A percentile compares a stretch with the other conserved stretches of the same genome.
phyloP scores from a whole-genome alignment of 2,113 vertebrate species.

The Atlantisia rogersi region DNA sequence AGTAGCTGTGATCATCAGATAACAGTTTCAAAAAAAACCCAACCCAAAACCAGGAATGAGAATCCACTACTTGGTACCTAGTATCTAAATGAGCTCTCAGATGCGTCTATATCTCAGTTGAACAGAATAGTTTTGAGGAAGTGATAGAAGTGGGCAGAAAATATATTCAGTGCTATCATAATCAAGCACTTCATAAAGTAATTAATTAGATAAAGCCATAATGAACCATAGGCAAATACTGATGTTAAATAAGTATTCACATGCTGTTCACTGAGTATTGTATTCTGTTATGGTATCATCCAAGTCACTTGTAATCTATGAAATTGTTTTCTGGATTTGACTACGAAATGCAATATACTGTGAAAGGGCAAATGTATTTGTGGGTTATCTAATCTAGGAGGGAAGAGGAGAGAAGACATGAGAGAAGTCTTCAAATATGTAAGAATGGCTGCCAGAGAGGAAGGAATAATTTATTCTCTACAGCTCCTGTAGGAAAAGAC shows the following conservation, averaged over 20 bases:
- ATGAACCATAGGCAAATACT: not conserved
- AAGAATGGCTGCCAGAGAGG: not conserved
- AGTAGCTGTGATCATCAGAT: not conserved
- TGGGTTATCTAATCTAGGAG: not conserved
- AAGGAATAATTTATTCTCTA: not conserved
- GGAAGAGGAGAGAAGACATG: not conserved
- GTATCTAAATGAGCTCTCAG: not conserved
- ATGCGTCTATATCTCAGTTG: not conserved
- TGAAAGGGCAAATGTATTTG: slow-evolving; percentile 31
- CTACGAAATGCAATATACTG: not conserved
- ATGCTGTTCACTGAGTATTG: not conserved
- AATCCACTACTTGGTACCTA: not conserved
- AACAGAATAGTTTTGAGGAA: slow-evolving; percentile 17
- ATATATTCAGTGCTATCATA: slow-evolving; percentile 4
- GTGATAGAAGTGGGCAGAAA: slow-evolving; percentile 12
- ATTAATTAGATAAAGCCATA: slow-evolving; percentile 43
- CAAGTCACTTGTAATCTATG: not conserved
- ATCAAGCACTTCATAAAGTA: slow-evolving; percentile 13
- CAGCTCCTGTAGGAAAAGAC: not conserved
- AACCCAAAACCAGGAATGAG: not conserved
- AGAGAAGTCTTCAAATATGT: not conserved
- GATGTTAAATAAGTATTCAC: not conserved
- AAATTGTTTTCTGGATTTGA: slow-evolving; percentile 6
- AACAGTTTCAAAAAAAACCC: not conserved
- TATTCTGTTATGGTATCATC: not conserved